Base-by-base conservation (phyloP, 2,888 invertebrate species). In the Polyommatus iphigenia region DNA sequence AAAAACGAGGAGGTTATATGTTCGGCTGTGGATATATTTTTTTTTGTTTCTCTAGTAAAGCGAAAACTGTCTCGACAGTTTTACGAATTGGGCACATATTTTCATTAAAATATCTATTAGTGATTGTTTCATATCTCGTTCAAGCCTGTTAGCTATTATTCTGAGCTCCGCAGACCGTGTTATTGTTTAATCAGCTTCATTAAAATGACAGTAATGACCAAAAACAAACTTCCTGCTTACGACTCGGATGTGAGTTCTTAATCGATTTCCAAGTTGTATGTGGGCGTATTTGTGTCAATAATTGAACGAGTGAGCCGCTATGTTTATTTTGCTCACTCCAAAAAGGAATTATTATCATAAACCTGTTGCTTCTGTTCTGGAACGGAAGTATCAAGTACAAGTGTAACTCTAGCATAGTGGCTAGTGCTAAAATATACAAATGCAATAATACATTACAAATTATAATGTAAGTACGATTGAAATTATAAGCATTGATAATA, bases 221-320 rank as follows among this genome's bases (percentile, higher is more conserved):
- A 54, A 75, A 36, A 59, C 57, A 78, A 79, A 81, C 80, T 81
- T 81, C 81, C 81, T 79, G 78, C 81, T 81, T 81, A 80, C 50
- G 79, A 81, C 78, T 80, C 81, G 81, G 81, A 81, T 81, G 81
- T 77, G 80, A 81, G 78, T 79, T 81, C 79, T 81, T 79, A 81
- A 81, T 81, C 79, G 78, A 78, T 77, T 73, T 20, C 20, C 46
- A 46, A 77, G 29, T 77, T 62, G 79, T n/a, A n/a, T n/a, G n/a
- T 80, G 67, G 80, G 80, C 78, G 80, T 81, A 77, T 75, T 79
- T 78, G 36, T 50, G 79, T 78, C 72, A 79, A 78, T 76, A 79
- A 78, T 73, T 79, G 78, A 80, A 78, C 78, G 78, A 76, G 77
- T 77, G 77, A 77, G 80, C 79, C 80, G 78, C 73, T 54, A 72